Percentiles rank a stretch among this genome's conserved stretches.
phyloP scores from a whole-genome alignment of 2,888 invertebrate genomes.

The Nipponacmea schrenckii region DNA sequence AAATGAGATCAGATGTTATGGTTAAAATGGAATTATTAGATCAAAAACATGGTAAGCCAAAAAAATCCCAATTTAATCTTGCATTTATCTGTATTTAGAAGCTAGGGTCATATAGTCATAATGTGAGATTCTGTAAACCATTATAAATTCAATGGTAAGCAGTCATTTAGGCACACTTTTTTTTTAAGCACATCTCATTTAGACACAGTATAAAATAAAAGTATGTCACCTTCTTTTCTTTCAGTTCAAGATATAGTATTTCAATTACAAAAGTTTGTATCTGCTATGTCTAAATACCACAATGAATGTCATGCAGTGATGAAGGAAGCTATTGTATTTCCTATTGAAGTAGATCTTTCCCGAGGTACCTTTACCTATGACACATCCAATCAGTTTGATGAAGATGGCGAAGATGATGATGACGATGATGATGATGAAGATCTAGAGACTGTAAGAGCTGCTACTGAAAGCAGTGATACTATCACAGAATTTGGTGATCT shows the following conservation, averaged over 20 bases:
- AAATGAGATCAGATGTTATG: constrained; percentile 83
- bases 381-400: constrained; percentile 62
- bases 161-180: no score
- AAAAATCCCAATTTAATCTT: not conserved
- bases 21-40: constrained; percentile 97
- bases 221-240: constrained; percentile 31
- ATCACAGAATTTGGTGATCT: constrained; percentile 44
- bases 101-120: no score
- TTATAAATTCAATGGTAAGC: no score
- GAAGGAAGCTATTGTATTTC: constrained; percentile 81
- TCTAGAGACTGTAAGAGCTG: constrained; percentile 31
- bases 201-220: no score
- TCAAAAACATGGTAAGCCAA: constrained; percentile 84
- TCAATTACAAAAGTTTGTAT: constrained; percentile 80
- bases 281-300: constrained; percentile 82
- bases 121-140: no score
- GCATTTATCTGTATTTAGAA: no score
- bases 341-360: constrained; percentile 94
- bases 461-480: constrained; percentile 26
- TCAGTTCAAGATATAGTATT: constrained; percentile 87
- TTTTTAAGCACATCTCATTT: no score
- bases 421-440: constrained; percentile 54
- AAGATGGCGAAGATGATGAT: constrained; percentile 61
- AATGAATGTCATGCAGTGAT: constrained; percentile 82
- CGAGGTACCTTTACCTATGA: constrained; percentile 88